Evolutionary conservation across 2,888 invertebrate genomes (phyloP).

Genomic region (Balanococcus diminutus): DNA sequence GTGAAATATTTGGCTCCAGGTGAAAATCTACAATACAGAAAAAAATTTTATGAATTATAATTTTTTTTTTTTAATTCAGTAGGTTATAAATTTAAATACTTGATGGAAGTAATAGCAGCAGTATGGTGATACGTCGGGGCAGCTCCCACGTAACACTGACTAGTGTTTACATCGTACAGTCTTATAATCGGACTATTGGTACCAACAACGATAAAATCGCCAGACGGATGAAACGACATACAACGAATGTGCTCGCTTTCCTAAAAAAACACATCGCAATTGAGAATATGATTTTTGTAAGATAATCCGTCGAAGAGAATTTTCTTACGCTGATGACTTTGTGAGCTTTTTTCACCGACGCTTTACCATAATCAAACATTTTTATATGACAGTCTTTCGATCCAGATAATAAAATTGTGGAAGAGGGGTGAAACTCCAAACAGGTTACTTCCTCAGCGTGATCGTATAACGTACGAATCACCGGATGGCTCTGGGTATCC

Average conservation of each 20-base stretch:
- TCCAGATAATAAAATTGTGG: slow-evolving; percentile 93
- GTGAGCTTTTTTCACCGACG: slow-evolving; percentile 96
- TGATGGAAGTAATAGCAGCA: slow-evolving; percentile 76
- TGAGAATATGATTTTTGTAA: neutral
- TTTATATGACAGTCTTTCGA: slow-evolving; percentile 93
- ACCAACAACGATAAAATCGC: slow-evolving; percentile 92
- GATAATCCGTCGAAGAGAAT: neutral
- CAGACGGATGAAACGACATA: slow-evolving; percentile 93
- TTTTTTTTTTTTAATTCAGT: too few relatives aligned
- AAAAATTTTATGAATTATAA: neutral
- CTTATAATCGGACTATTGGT: slow-evolving; percentile 89
- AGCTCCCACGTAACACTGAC: slow-evolving; percentile 93
- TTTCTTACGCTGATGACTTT: slow-evolving; percentile 83
- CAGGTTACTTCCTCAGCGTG: slow-evolving; percentile 97
- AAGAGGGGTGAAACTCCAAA: slow-evolving; percentile 94
- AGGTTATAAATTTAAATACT: too few relatives aligned
- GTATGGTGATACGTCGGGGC: slow-evolving; percentile 86
- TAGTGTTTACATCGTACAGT: slow-evolving; percentile 92
- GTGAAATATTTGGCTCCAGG: slow-evolving; percentile 77
- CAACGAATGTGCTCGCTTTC: slow-evolving; percentile 91
- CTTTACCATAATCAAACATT: slow-evolving; percentile 97
- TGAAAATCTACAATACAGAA: slow-evolving; percentile 66
- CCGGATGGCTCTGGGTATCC: slow-evolving; percentile 85
- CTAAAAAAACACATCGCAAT: slow-evolving; percentile 63
- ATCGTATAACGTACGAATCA: slow-evolving; percentile 95